These are phyloP conservation scores for Nothura maculosa DNA, from an alignment of 2,797 vertebrate genomes.

Conservation along the genomic window DNA sequence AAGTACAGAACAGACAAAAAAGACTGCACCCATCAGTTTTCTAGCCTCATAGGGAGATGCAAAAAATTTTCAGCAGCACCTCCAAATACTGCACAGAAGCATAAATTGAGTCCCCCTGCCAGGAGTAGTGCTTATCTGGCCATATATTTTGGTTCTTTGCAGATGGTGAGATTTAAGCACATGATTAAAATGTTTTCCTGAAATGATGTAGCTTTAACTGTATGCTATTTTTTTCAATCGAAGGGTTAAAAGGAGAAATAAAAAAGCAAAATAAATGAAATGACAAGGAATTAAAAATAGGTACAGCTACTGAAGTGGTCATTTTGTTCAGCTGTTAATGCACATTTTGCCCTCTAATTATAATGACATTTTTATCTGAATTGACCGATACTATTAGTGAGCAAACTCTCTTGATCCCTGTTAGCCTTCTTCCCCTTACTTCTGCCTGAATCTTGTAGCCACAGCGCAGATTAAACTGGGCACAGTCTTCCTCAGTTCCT, in stretches of 20 bases:
- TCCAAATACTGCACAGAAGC: not conserved
- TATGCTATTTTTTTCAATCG: not conserved
- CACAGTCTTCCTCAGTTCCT: not conserved
- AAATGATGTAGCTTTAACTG: not conserved
- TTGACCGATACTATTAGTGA: not conserved
- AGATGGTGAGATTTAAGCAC: not conserved
- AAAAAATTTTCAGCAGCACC: not conserved
- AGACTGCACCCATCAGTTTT: not conserved
- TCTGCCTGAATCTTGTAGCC: not conserved
- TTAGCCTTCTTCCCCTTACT: not conserved
- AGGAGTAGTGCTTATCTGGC: not conserved
- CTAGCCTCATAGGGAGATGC: not conserved
- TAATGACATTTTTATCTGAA: not conserved
- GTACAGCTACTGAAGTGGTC: not conserved
- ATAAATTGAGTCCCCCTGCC: not conserved
- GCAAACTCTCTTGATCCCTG: not conserved
- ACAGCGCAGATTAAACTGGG: not conserved
- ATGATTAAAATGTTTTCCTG: not conserved
- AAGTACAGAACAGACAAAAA: not conserved
- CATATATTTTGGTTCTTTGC: not conserved
- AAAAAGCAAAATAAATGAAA: not conserved
- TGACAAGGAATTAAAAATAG: not conserved
- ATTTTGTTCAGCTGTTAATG: not conserved
- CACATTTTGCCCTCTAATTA: accelerated
- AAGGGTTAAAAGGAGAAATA: not conserved